A percentile compares a stretch with the other conserved stretches of the same genome.
Conservation (phyloP, 2,797 vertebrate species). For the Cossypha polioptera region DNA sequence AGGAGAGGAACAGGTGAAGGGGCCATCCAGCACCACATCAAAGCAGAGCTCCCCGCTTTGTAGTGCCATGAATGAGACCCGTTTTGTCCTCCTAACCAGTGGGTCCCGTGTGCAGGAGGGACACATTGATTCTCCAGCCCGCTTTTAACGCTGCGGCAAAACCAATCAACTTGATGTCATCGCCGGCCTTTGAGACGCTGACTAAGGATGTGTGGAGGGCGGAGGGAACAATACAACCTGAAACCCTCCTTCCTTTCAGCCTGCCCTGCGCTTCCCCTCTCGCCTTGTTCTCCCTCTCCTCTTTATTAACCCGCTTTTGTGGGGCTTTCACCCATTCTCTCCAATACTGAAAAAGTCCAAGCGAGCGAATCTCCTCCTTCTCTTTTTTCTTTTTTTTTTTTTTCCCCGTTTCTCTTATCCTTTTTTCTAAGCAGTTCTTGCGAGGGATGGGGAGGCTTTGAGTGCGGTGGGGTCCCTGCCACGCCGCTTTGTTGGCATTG, state of each 20-base stretch:
- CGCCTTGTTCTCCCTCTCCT: conserved; percentile 28
- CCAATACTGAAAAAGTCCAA: conserved; percentile 40
- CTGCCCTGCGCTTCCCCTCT: conserved; percentile 44
- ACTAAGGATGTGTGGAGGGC: not conserved
- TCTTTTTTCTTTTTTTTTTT: fast-evolving
- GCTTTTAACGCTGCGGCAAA: conserved; percentile 14
- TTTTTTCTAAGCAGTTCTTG: not conserved
- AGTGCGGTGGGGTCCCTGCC: not conserved
- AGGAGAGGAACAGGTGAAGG: conserved; percentile 34
- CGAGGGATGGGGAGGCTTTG: not conserved
- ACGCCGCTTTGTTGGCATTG: conserved; percentile 54
- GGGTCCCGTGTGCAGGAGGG: not conserved
- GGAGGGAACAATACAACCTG: conserved; percentile 26
- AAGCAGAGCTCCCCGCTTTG: not conserved
- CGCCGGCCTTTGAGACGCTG: conserved; percentile 12
- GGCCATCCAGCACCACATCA: conserved; percentile 13
- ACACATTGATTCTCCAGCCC: not conserved
- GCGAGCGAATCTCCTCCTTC: conserved; percentile 35
- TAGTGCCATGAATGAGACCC: not conserved
- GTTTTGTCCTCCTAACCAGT: not conserved
- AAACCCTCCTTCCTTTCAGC: conserved; percentile 36
- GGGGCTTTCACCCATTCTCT: conserved; percentile 44
- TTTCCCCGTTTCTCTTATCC: not conserved
- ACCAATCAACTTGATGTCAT: conserved; percentile 55
- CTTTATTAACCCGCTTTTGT: conserved; percentile 60